Base-by-base conservation (phyloP, 1,140 invertebrate species). In the Drosophila miranda region DNA sequence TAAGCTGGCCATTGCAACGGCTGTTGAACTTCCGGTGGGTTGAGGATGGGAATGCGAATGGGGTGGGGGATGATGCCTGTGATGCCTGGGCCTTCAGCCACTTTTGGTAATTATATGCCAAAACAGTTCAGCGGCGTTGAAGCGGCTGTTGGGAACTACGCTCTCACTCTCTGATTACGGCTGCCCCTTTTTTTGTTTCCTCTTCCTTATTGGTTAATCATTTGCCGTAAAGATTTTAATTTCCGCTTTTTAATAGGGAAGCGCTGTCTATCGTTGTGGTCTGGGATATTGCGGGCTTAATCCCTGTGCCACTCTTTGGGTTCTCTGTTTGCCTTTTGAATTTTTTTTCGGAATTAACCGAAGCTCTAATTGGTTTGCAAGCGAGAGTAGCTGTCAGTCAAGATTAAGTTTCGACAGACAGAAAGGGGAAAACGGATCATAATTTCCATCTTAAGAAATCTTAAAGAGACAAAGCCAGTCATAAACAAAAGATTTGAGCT, bases 141-240 rank as follows among this genome's bases (percentile, higher is more conserved):
- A 62, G 80, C 66, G 59, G 62, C 69, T 62, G 50, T 69, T 58
- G 41, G 59, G 54, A 58, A 48, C 51, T 54, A 53, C 23, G 14
- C 30, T 57, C 56, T 54, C 28, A 14, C 26, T 41, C 41, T 30
- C 7, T n/a, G 45, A 56, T 57, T 58, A 42, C 49, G 34, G 34
- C 11, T 44, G 26, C 60, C 48, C 48, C 67, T 53, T 66, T 60
- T 75, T 50, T 30, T 52, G 48, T 64, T 83, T 53, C 51, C 66
- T 75, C 38, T 66, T 74, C 49, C 68, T 72, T 82, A 87, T 87
- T 87, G 82, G 82, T 78, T 87, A 87, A 87, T 87, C 82, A 87
- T 87, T 87, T 78, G 82, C 82, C 67, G 87, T 87, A 87, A 86
- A 82, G 82, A 87, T 87, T 87, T 87, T 87, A 87, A 87, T 87